phyloP scores from a whole-genome alignment of 1,140 invertebrate genomes.

The Trissolcus basalis region DNA sequence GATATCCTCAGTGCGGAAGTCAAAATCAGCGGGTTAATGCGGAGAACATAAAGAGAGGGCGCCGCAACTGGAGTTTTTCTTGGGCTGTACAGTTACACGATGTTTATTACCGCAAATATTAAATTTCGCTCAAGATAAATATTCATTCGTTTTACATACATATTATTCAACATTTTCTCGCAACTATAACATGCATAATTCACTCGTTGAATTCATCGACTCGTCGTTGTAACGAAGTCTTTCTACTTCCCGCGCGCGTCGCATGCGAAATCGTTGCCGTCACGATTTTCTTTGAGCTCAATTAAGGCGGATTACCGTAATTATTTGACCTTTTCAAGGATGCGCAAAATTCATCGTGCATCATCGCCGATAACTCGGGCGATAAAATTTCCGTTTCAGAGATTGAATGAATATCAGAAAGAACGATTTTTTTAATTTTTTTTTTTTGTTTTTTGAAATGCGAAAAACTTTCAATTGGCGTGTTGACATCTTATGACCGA shows the following conservation, averaged over 20 bases:
- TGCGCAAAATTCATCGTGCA: no score
- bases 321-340: no score
- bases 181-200: slow-evolving; percentile 42
- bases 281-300: not conserved
- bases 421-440: no score
- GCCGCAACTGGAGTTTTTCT: not conserved
- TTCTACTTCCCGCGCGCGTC: not conserved
- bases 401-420: no score
- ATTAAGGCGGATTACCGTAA: no score
- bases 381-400: no score
- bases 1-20: no score
- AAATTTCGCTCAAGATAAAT: slow-evolving; percentile 32
- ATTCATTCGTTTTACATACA: slow-evolving; percentile 47
- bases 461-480: no score
- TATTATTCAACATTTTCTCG: slow-evolving; percentile 37
- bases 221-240: slow-evolving; percentile 8
- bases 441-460: no score
- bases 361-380: no score
- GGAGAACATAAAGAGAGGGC: no score
- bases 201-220: slow-evolving; percentile 10
- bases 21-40: no score
- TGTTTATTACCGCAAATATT: slow-evolving; percentile 21
- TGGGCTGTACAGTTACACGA: slow-evolving; percentile 10
- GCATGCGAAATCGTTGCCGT: slow-evolving; percentile 12
- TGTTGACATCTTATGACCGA: slow-evolving; percentile 36